Percentiles rank a stretch among this genome's conserved stretches.
phyloP scores from a whole-genome alignment of 2,797 vertebrate species.

The Thunnus albacares region DNA sequence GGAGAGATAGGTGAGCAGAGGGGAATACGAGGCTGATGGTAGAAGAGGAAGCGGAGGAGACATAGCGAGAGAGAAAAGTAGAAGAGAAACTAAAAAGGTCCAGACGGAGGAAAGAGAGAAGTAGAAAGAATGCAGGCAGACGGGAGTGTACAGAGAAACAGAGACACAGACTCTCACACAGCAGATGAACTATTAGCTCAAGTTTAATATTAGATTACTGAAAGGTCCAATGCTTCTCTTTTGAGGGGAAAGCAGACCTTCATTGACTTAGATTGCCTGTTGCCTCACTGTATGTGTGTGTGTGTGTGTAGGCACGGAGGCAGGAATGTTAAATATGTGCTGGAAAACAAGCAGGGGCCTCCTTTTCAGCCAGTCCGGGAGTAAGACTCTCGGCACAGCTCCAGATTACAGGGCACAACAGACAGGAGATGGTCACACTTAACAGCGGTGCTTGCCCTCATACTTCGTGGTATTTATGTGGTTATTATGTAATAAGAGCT shows the following conservation, averaged over 20 bases:
- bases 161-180: slow-evolving; percentile 41
- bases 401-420: slow-evolving; percentile 45
- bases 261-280: slow-evolving; percentile 58
- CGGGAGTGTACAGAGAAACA: neutral
- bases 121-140: slow-evolving; percentile 25
- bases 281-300: slow-evolving; percentile 49
- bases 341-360: slow-evolving; percentile 83
- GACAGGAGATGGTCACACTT: slow-evolving; percentile 35
- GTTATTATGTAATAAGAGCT: slow-evolving; percentile 40
- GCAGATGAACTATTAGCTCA: slow-evolving; percentile 44
- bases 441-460: slow-evolving; percentile 17
- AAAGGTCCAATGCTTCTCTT: slow-evolving; percentile 40
- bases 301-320: slow-evolving; percentile 52
- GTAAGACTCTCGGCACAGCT: slow-evolving; percentile 56
- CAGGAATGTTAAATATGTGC: slow-evolving; percentile 84
- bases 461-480: slow-evolving; percentile 16
- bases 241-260: slow-evolving; percentile 50
- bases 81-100: slow-evolving; percentile 48
- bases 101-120: slow-evolving; percentile 46
- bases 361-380: slow-evolving; percentile 68
- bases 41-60: slow-evolving; percentile 45
- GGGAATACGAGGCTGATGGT: neutral
- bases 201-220: slow-evolving; percentile 74
- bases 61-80: slow-evolving; percentile 17
- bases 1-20: slow-evolving; percentile 37